Percentiles rank a stretch among this genome's conserved stretches.
phyloP scores from a whole-genome alignment of 2,888 invertebrate genomes.

The Yponomeuta evonymella region DNA sequence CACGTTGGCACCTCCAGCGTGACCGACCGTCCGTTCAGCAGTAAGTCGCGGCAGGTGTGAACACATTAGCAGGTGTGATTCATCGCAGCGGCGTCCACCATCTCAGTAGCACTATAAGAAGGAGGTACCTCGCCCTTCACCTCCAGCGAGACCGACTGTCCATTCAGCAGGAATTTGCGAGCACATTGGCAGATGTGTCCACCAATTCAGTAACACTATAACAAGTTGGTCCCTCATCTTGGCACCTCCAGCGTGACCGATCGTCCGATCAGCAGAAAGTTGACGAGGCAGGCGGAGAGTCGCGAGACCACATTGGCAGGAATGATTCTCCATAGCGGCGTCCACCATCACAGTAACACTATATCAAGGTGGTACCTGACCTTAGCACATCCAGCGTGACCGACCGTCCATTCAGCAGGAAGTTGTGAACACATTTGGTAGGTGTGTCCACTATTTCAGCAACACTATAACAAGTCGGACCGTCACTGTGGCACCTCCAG shows the following conservation, averaged over 20 bases:
- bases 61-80: conserved; percentile 71
- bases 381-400: conserved; percentile 93
- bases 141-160: conserved; percentile 94
- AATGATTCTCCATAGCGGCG: too few species aligned
- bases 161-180: conserved; percentile 93
- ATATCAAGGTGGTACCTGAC: conserved; percentile 39
- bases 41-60: conserved; percentile 79
- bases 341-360: too few species aligned
- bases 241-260: conserved; percentile 95
- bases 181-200: too few species aligned
- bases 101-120: too few species aligned
- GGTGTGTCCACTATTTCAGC: too few species aligned
- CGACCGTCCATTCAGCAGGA: conserved; percentile 91
- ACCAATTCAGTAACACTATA: too few species aligned
- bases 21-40: conserved; percentile 95
- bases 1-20: conserved; percentile 81
- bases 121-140: conserved; percentile 65
- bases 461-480: too few species aligned
- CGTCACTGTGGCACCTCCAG: too few species aligned
- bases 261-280: conserved; percentile 96
- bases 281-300: conserved; percentile 97
- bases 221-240: conserved; percentile 23
- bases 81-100: neutral
- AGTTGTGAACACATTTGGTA: too few species aligned
- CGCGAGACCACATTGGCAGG: conserved; percentile 86